These are phyloP conservation scores for Drosophila navojoa DNA, from an alignment of 1,140 invertebrate species.

Conservation along the genomic window DNA sequence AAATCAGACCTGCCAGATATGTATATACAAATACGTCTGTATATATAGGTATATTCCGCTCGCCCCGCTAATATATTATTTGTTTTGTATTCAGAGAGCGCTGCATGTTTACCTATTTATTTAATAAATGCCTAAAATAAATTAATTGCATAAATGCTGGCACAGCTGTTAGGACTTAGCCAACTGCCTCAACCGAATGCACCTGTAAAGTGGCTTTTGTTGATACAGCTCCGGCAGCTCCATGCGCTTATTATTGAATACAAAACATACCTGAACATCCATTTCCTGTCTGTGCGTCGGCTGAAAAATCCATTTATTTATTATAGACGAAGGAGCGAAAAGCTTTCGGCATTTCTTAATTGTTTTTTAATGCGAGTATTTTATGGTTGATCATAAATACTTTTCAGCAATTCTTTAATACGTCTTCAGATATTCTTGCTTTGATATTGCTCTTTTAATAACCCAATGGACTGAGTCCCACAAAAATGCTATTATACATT, in stretches of 20 bases:
- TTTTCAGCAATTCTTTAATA: too few species aligned
- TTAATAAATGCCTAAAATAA: slow-evolving; percentile 45
- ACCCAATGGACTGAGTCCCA: too few species aligned
- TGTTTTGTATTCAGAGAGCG: slow-evolving; percentile 37
- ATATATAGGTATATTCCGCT: slow-evolving; percentile 1
- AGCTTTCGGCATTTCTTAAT: background rate
- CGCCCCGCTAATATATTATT: slow-evolving; percentile 33
- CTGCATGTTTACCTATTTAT: slow-evolving; percentile 30
- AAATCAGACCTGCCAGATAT: background rate
- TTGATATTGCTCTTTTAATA: too few species aligned
- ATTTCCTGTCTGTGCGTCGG: slow-evolving; percentile 34
- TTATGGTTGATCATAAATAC: too few species aligned
- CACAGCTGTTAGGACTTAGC: slow-evolving; percentile 2
- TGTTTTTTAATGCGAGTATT: background rate
- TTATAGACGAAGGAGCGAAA: slow-evolving; percentile 2
- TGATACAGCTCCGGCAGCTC: slow-evolving; percentile 35
- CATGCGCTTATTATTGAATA: slow-evolving; percentile 24
- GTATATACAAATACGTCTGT: background rate
- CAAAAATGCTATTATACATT: too few species aligned
- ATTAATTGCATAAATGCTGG: slow-evolving; percentile 22
- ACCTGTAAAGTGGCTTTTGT: slow-evolving; percentile 24
- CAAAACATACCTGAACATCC: slow-evolving; percentile 21
- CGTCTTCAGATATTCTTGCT: too few species aligned
- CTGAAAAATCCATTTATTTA: slow-evolving; percentile 10
- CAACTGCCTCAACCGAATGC: slow-evolving; percentile 3